These are phyloP conservation scores for Coranthus polyacanthus DNA, from an alignment of 2,797 vertebrate species.

Conservation along the genomic window DNA sequence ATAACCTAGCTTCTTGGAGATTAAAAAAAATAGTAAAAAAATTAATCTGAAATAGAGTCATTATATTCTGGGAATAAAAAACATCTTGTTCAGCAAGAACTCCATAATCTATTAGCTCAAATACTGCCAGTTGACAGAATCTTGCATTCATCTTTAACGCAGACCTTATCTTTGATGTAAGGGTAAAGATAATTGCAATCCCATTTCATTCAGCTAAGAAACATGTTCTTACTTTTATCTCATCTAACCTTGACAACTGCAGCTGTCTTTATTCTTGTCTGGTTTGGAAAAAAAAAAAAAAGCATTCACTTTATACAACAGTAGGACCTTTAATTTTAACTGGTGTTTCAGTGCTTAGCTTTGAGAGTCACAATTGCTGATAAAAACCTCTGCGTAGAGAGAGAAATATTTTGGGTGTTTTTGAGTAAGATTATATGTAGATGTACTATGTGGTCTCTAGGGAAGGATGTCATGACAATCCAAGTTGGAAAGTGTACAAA, in stretches of 20 bases:
- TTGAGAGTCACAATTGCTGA: neutral
- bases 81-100: neutral
- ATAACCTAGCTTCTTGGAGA: neutral
- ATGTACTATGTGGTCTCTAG: no score
- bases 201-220: constrained; percentile 1
- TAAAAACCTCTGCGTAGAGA: no score
- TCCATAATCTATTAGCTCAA: neutral
- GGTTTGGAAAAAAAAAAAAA: neutral
- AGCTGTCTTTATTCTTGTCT: neutral
- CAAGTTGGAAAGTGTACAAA: no score
- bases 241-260: neutral
- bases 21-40: neutral
- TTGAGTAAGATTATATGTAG: no score
- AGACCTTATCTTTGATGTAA: constrained; percentile 4
- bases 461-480: no score
- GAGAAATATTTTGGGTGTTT: no score
- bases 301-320: neutral
- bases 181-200: neutral
- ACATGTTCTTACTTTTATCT: neutral
- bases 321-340: neutral
- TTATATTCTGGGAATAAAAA: neutral
- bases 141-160: neutral
- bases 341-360: neutral
- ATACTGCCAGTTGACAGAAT: neutral
- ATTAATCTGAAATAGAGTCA: neutral